phyloP scores from a whole-genome alignment of 2,797 vertebrate species.

The Picus viridis region DNA sequence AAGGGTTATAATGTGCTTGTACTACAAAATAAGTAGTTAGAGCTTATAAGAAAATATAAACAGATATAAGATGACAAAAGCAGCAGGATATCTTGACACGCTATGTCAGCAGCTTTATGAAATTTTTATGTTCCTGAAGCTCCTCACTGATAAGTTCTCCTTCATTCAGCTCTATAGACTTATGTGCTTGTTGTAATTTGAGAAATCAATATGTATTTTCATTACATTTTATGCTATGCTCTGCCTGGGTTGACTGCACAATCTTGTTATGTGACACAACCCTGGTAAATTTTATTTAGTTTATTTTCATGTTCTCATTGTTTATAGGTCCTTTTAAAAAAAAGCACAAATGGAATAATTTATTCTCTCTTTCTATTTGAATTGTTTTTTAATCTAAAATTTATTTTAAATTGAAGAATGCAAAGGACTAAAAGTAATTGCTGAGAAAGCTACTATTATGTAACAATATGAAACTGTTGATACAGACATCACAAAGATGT shows the following conservation, averaged over 20 bases:
- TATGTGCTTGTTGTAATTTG: background rate
- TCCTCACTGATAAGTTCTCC: background rate
- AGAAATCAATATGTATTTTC: conserved; percentile 22
- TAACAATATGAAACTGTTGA: background rate
- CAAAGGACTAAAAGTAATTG: background rate
- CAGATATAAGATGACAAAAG: conserved; percentile 13
- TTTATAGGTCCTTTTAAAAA: background rate
- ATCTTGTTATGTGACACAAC: background rate
- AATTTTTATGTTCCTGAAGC: background rate
- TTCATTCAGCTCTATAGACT: background rate
- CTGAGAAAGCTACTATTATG: background rate
- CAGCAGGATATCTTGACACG: background rate
- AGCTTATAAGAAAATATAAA: conserved; percentile 16
- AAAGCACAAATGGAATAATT: background rate
- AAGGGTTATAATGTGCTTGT: conserved; percentile 1
- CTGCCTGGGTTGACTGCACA: background rate
- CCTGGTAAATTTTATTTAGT: background rate
- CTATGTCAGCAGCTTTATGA: background rate
- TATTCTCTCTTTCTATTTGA: background rate
- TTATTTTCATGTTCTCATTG: background rate
- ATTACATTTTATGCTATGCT: background rate
- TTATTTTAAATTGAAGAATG: background rate
- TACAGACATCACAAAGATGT: background rate
- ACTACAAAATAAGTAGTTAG: conserved; percentile 8
- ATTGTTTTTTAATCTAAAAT: background rate